Evolutionary conservation across 2,888 invertebrate genomes (phyloP).

Genomic region (Tromatobia lineatoria): DNA sequence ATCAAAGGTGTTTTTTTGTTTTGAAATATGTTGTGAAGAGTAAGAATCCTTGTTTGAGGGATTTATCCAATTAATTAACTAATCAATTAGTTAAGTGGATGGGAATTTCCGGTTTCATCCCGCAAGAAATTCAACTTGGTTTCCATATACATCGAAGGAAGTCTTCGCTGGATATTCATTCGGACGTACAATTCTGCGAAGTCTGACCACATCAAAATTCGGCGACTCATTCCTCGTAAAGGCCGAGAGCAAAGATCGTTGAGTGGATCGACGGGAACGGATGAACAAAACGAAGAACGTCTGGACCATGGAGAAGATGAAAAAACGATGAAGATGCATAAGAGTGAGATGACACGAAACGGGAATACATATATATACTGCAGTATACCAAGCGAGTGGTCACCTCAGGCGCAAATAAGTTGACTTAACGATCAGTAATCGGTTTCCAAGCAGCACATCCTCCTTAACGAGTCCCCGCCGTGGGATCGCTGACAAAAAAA

Average conservation of each 20-base stretch:
- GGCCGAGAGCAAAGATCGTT: slow-evolving; percentile 30
- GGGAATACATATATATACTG: slow-evolving; percentile 1
- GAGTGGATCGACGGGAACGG: neutral
- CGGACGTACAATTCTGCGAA: neutral
- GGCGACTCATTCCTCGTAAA: slow-evolving; percentile 28
- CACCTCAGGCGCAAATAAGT: slow-evolving; percentile 68
- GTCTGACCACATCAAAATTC: slow-evolving; percentile 1
- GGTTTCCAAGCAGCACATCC: slow-evolving; percentile 68
- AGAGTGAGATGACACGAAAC: slow-evolving; percentile 8
- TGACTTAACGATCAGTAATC: slow-evolving; percentile 75
- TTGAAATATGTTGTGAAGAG: too few relatives aligned
- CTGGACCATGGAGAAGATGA: neutral
- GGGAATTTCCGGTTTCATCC: neutral
- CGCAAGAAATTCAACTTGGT: neutral
- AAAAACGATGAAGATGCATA: slow-evolving; percentile 10
- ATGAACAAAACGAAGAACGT: neutral
- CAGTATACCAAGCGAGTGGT: slow-evolving; percentile 25
- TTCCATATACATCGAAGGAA: neutral
- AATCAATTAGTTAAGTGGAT: neutral
- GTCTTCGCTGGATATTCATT: neutral
- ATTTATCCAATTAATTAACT: too few relatives aligned
- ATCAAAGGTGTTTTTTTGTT: too few relatives aligned
- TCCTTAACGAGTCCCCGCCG: slow-evolving; percentile 66
- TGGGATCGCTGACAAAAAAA: slow-evolving; percentile 67
- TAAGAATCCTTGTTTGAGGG: too few relatives aligned